Base-by-base conservation (phyloP, 2,888 invertebrate genomes). In the Teleogryllus oceanicus region DNA sequence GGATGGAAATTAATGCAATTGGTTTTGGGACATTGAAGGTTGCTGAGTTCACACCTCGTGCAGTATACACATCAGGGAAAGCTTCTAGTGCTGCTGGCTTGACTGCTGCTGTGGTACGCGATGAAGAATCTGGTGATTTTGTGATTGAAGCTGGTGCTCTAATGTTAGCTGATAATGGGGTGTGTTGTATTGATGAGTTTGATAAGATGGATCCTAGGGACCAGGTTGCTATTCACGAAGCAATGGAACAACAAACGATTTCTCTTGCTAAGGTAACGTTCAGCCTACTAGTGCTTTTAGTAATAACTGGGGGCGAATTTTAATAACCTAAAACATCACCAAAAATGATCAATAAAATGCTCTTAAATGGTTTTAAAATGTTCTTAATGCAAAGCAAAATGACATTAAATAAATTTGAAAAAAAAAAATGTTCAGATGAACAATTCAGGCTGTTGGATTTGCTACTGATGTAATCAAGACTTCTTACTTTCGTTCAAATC, bases 191-290 rank as follows among this genome's bases (percentile, higher is more conserved):
- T 84, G 99, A 99, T 85, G 99, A 99, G 88, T 99, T 99, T 88
- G 99, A 99, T 87, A 99, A 99, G 89, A 99, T 99, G 99, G 99
- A 99, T 87, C 91, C 92, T 0, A 91, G 92, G 78, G 99, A 99
- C 90, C 99, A 99, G 87, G 98, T 99, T 11, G 99, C 99, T 77
- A 99, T 99, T 84, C 99, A 99, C 89, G 99, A 99, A 89, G 99
- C 99, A 5, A 99, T 99, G 99, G 99, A 99, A 89, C 99, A 99
- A 86, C 99, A 99, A 88, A 99, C 99, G 0, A 99, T 99, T 84
- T 98, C 98, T 0, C 91, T 99, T 81, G 98, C 99, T 0, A 99
- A 99, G 90, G 96, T 92, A 84, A 82, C 37, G 8, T 37, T 37
- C 37, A 37, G 37, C 37, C 8, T 37, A 8, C 37, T 8, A 1